Evolutionary conservation across 2,888 invertebrate species (phyloP).

Genomic region (Tridacna gigas): DNA sequence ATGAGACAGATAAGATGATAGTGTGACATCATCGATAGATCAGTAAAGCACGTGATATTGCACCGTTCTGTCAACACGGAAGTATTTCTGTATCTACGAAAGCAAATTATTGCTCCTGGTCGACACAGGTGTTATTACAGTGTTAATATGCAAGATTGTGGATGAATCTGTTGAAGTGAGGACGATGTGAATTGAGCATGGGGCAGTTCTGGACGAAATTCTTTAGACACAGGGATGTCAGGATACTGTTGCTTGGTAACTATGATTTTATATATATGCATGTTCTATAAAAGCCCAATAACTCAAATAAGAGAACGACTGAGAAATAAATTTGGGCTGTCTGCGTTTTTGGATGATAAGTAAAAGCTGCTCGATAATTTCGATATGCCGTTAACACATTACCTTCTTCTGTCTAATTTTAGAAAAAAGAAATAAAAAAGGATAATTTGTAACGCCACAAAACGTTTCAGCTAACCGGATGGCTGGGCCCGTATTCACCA

Average conservation of each 20-base stretch:
- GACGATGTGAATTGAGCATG: slow-evolving; percentile 39
- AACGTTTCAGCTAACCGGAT: too few relatives aligned
- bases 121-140: neutral
- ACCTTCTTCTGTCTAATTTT: too few relatives aligned
- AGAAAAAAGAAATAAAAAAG: too few relatives aligned
- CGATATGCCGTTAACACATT: too few relatives aligned
- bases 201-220: slow-evolving; percentile 73
- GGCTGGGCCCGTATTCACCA: too few relatives aligned
- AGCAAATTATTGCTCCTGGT: neutral
- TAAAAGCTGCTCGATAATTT: too few relatives aligned
- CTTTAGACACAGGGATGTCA: slow-evolving; percentile 71
- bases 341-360: too few relatives aligned
- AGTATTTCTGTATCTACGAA: too few relatives aligned
- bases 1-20: neutral
- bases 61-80: neutral
- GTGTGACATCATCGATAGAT: neutral
- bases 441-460: too few relatives aligned
- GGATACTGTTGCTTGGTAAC: slow-evolving; percentile 74
- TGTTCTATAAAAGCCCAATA: too few relatives aligned
- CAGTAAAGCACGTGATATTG: neutral
- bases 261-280: slow-evolving; percentile 3
- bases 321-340: too few relatives aligned
- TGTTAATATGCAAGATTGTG: neutral
- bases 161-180: neutral
- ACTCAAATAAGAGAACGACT: too few relatives aligned